These are phyloP conservation scores for Castor canadensis DNA, from an alignment of 2,113 vertebrate genomes.

Conservation along the genomic window DNA sequence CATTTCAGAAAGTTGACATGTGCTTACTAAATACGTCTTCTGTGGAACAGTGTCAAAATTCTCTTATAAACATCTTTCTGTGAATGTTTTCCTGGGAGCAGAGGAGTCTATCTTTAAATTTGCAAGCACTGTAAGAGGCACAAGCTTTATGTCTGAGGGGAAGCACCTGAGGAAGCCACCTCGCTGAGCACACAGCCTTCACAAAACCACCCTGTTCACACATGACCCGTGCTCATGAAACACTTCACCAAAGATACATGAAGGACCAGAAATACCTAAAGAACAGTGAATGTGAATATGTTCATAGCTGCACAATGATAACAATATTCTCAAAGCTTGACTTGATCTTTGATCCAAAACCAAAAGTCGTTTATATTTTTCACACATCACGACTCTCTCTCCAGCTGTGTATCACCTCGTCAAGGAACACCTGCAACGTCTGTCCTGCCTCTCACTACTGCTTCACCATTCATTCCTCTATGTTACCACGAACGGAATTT, in stretches of 20 bases:
- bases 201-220: neutral
- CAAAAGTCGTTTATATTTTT: neutral
- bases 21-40: slow-evolving; percentile 21
- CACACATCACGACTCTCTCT: neutral
- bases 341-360: neutral
- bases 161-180: neutral
- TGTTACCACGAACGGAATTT: neutral
- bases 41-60: slow-evolving; percentile 46
- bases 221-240: neutral
- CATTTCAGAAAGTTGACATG: neutral
- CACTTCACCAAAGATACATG: neutral
- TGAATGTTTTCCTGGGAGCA: neutral
- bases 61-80: neutral
- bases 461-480: neutral
- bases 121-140: neutral
- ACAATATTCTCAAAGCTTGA: neutral
- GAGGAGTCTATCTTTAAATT: slow-evolving; percentile 44
- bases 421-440: neutral
- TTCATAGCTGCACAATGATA: neutral
- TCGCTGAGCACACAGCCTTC: neutral
- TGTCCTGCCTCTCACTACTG: neutral
- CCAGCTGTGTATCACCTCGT: neutral
- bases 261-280: neutral
- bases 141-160: neutral
- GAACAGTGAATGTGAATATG: neutral